phyloP scores from a whole-genome alignment of 2,888 invertebrate species.

The Heliconius sara region DNA sequence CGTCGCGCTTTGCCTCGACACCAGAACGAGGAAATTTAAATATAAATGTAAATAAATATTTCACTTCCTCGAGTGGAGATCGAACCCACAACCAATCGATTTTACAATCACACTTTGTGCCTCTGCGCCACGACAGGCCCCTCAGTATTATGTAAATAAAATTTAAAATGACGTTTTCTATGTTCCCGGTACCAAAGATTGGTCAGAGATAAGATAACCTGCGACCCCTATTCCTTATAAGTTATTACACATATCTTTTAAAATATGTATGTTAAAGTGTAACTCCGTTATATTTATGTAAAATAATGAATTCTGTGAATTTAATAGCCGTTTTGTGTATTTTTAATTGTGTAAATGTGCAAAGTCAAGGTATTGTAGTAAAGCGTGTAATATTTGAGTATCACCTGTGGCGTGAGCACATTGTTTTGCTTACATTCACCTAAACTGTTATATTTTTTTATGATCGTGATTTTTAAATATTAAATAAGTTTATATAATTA shows the following conservation, averaged over 20 bases:
- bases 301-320: conserved; percentile 30
- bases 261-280: not conserved
- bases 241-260: not conserved
- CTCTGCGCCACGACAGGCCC: no score
- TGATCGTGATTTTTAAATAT: not conserved
- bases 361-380: conserved; percentile 38
- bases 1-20: no score
- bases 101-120: no score
- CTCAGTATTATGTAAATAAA: not conserved
- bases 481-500: not conserved
- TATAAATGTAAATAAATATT: no score
- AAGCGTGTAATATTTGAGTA: not conserved
- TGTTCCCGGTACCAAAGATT: not conserved
- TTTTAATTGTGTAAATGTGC: conserved; percentile 27
- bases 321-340: conserved; percentile 21
- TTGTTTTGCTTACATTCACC: not conserved
- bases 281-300: not conserved
- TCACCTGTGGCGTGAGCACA: not conserved
- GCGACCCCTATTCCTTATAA: conserved; percentile 35
- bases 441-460: not conserved
- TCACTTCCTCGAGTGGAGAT: no score
- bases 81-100: no score
- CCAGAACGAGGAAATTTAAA: no score
- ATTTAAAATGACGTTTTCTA: not conserved
- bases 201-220: conserved; percentile 41